Base-by-base conservation (phyloP, 2,888 invertebrate genomes). In the Escarpia spicata region DNA sequence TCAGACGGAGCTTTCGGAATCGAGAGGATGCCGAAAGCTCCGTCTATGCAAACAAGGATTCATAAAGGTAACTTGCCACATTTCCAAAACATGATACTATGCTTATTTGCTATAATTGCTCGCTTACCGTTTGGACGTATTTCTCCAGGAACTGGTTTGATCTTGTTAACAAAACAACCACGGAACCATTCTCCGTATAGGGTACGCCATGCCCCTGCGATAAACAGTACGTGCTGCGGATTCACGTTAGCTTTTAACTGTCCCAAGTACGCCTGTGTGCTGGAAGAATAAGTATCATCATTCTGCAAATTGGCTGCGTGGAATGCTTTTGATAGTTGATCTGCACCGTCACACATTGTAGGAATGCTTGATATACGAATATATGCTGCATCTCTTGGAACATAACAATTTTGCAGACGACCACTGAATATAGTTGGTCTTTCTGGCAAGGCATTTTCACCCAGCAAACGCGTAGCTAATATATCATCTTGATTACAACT, bases 141-240 rank as follows among this genome's bases (percentile, higher is more conserved):
- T 75, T 75, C 75, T 75, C 75, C 75, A 26, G 75, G 75, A 75
- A 75, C 75, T 75, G 75, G 75, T 75, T 75, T 75, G 75, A 75
- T 75, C n/a, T 75, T 75, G 75, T 75, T 75, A 75, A 75, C 75
- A 75, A 75, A 75, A 75, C 75, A 75, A 26, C 75, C 75, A n/a
- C 75, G 19, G 75, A 75, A 75, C 75, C 75, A 75, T 75, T 75
- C 75, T 4, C 75, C 75, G 19, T 75, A 75, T 75, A 75, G 75
- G 26, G 75, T n/a, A 26, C n/a, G 75, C 75, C 75, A 75, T 75
- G 26, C 75, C 19, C 75, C 75, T 75, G 75, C 75, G 75, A 26
- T 75, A 75, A 75, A 75, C 26, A 75, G 75, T 26, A 75, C 75
- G 19, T 75, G 75, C 75, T 75, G 75, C 75, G 75, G 75, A 75